phyloP scores from a whole-genome alignment of 2,797 vertebrate species.

The Peromyscus eremicus region DNA sequence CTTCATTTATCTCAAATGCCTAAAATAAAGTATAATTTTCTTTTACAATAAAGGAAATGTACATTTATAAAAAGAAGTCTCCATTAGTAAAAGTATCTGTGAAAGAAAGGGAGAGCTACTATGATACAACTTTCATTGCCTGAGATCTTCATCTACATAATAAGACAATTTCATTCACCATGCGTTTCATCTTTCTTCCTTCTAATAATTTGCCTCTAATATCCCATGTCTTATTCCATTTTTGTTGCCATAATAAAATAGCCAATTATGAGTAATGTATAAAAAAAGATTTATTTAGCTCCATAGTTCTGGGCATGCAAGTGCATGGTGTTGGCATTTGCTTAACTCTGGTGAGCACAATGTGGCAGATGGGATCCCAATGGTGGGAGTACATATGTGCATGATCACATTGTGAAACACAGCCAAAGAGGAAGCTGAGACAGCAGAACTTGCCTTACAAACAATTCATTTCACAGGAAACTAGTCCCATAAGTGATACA shows the following conservation, averaged over 20 bases:
- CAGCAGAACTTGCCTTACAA: background rate
- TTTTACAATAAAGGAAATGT: constrained; percentile 20
- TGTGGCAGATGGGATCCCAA: background rate
- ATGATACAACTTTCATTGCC: background rate
- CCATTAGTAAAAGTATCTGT: constrained; percentile 35
- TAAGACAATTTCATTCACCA: background rate
- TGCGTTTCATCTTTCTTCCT: background rate
- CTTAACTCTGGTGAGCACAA: background rate
- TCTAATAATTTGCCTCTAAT: background rate
- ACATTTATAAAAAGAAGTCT: constrained; percentile 30
- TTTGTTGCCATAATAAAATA: constrained; percentile 13
- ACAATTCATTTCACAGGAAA: background rate
- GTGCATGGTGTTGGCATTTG: background rate
- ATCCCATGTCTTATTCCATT: background rate
- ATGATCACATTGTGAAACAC: background rate
- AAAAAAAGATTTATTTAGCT: constrained; percentile 17
- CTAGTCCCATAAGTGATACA: background rate
- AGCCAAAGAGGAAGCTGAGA: background rate
- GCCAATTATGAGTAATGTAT: background rate
- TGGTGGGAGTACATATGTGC: background rate
- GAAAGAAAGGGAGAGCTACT: background rate
- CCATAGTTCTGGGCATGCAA: background rate
- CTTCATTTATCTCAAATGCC: background rate
- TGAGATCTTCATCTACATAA: constrained; percentile 20
- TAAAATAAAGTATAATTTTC: constrained; percentile 47